Evolutionary conservation across 2,113 vertebrate genomes (phyloP).

Genomic region (Barbus barbus): DNA sequence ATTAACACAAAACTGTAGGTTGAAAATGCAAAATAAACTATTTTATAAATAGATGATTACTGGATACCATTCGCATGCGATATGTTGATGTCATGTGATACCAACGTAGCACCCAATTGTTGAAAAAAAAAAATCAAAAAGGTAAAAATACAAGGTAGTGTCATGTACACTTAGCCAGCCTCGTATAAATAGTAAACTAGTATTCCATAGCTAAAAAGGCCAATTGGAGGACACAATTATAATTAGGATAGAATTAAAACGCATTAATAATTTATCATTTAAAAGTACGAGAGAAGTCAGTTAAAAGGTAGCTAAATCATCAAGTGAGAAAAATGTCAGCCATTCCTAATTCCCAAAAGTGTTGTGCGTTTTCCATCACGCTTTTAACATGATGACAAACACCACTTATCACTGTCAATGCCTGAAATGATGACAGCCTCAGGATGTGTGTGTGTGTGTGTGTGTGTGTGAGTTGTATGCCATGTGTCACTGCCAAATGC

Average conservation of each 20-base stretch:
- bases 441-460: constrained; percentile 11
- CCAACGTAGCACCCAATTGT: too few species aligned
- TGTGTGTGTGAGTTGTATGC: not conserved
- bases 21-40: too few species aligned
- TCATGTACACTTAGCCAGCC: too few species aligned
- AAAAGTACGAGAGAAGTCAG: not conserved
- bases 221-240: too few species aligned
- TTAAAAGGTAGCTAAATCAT: not conserved
- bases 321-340: not conserved
- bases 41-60: too few species aligned
- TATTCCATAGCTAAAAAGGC: not conserved
- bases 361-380: not conserved
- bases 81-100: too few species aligned
- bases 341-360: not conserved
- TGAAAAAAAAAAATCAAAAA: too few species aligned
- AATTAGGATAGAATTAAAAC: not conserved
- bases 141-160: too few species aligned
- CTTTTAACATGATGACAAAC: constrained; percentile 35
- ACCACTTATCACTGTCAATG: constrained; percentile 10
- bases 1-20: too few species aligned
- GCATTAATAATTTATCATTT: not conserved
- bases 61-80: too few species aligned
- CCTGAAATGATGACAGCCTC: not conserved
- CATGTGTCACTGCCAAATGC: too few species aligned
- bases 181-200: too few species aligned